Percentiles rank a stretch among this genome's conserved stretches.
Conservation (phyloP, 2,797 vertebrate genomes). For the Hydrolagus colliei region DNA sequence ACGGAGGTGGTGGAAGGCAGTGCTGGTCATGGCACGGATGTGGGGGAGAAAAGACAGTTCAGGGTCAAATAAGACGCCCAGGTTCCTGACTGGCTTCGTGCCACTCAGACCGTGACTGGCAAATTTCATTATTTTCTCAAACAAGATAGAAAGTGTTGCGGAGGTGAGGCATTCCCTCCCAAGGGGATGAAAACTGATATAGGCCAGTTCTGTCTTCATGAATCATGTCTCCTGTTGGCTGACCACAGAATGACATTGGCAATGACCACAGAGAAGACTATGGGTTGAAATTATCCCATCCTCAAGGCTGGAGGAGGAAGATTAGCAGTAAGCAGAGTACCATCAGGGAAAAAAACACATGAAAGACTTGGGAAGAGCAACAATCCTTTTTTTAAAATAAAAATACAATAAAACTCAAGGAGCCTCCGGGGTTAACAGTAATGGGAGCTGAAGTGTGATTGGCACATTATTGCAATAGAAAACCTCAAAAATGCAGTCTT, state of each 20-base stretch:
- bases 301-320: not conserved
- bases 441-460: not conserved
- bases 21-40: no score
- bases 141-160: not conserved
- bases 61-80: no score
- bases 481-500: not conserved
- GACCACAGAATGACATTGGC: not conserved
- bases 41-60: no score
- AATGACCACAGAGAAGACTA: not conserved
- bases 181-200: not conserved
- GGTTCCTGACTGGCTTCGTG: no score
- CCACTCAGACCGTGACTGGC: no score
- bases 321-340: not conserved
- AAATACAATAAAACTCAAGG: not conserved
- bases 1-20: no score
- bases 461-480: not conserved
- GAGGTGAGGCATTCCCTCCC: not conserved
- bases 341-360: not conserved
- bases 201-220: not conserved
- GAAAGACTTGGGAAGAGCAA: not conserved
- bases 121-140: not conserved
- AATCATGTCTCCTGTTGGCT: constrained; percentile 11
- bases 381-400: not conserved
- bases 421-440: not conserved
- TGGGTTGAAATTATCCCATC: not conserved